Evolutionary conservation across 2,888 invertebrate species (phyloP).

Genomic region (Apotomis betuletana): DNA sequence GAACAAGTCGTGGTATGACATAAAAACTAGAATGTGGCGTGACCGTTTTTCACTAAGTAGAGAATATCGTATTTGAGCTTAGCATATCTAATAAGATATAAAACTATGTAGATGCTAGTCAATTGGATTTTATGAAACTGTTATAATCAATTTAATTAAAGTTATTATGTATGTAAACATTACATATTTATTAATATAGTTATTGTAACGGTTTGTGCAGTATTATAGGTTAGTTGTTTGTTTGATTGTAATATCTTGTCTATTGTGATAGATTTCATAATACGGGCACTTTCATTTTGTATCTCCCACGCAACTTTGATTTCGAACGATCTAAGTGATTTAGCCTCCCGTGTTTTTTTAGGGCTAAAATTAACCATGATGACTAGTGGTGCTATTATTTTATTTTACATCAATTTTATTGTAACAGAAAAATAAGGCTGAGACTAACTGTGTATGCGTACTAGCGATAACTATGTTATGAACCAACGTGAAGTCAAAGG

Average conservation of each 20-base stretch:
- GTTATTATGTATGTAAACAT: slow-evolving; percentile 65
- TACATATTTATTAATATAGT: slow-evolving; percentile 52
- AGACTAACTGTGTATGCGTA: slow-evolving; percentile 6
- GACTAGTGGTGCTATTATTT: slow-evolving; percentile 39
- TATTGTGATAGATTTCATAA: slow-evolving; percentile 71
- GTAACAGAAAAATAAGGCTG: slow-evolving; percentile 30
- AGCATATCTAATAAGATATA: slow-evolving; percentile 50
- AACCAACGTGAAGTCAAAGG: slow-evolving; percentile 45
- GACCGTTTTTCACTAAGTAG: slow-evolving; percentile 38
- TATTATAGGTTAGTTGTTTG: slow-evolving; percentile 81
- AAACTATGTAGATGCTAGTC: slow-evolving; percentile 78
- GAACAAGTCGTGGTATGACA: slow-evolving; percentile 17
- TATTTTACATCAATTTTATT: slow-evolving; percentile 22
- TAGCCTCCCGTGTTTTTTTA: slow-evolving; percentile 1
- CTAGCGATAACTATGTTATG: slow-evolving; percentile 25
- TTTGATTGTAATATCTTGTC: slow-evolving; percentile 68
- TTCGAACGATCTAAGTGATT: slow-evolving; percentile 10
- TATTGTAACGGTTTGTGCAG: slow-evolving; percentile 66
- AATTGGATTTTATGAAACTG: slow-evolving; percentile 74
- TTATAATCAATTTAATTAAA: slow-evolving; percentile 68
- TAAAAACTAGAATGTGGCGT: slow-evolving; percentile 29
- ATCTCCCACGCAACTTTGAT: slow-evolving; percentile 24
- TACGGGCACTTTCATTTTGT: slow-evolving; percentile 57
- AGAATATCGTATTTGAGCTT: slow-evolving; percentile 40
- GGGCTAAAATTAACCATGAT: slow-evolving; percentile 26